Evolutionary conservation across 2,888 invertebrate genomes (phyloP), one percentile per base, ranked within the genome.

Genomic region (Idaea aversata): DNA sequence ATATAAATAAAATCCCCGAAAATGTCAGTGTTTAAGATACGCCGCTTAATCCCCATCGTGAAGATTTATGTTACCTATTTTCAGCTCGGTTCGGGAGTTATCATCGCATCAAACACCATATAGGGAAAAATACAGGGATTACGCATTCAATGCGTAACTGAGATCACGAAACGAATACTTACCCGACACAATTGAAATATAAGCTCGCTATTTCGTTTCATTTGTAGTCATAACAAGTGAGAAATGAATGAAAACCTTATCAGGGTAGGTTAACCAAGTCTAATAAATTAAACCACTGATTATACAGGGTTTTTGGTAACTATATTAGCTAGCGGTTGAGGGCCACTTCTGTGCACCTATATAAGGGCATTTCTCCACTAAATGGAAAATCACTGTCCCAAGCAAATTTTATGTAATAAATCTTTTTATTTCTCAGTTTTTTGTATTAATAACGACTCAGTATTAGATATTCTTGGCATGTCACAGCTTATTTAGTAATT

Each of bases 41-140:
- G 65, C 47, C 47, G 47, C 76, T 75, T 72, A 72, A 72, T 75
- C 72, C 71, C 63, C 63, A 73, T 74, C 74, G 63, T 62, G 65
- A 60, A 67, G 65, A 64, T 67, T 73, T 70, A 78, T 74, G 71
- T 7, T 10, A 10, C 47, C 47, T 70, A 75, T 76, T 65, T 63
- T 64, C 64, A 67, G 71, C 71, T 70, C 70, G 70, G 70, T 71
- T 75, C 62, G 70, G 67, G 68, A 75, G 73, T 72, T 76, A 77
- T 77, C 71, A 70, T 58, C 65, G 62, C 36, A 65, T 63, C 68
- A 71, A 76, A 73, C 70, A 68, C 66, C 71, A 66, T 71, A 70
- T 67, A 64, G 65, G 70, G 76, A 72, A 75, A 64, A 67, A 75
- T 66, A 68, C 61, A 63, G 63, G 35, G 71, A 72, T 76, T 73